A percentile compares a stretch with the other conserved stretches of the same genome.
phyloP scores from a whole-genome alignment of 2,797 vertebrate species.

The Fistularia commersonii region DNA sequence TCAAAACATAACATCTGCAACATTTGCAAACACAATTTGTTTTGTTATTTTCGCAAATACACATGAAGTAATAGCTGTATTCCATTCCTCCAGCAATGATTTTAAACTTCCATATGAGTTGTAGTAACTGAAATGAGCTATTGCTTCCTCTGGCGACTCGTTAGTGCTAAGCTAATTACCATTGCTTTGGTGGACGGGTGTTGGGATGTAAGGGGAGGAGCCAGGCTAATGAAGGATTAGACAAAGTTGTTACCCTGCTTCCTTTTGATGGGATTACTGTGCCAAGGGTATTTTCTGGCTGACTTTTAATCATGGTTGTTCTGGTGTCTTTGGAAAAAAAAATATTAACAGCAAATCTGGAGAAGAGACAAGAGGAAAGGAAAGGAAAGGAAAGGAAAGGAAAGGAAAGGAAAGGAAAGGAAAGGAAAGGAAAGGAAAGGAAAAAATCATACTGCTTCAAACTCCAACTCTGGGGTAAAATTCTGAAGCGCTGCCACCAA shows the following conservation, averaged over 20 bases:
- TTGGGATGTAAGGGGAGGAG: conserved; percentile 62
- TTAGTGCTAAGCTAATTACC: conserved; percentile 71
- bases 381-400: conserved; percentile 10
- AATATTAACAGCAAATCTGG: conserved; percentile 31
- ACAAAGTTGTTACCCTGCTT: conserved; percentile 67
- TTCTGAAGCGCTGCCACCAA: conserved; percentile 1
- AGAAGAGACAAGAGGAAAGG: conserved; percentile 5
- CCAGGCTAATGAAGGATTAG: conserved; percentile 73
- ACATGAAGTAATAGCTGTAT: not conserved
- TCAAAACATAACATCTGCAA: too few species aligned
- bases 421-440: conserved; percentile 5
- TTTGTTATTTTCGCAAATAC: too few species aligned
- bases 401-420: conserved; percentile 13
- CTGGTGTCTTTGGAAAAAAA: conserved; percentile 67
- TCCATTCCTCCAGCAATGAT: not conserved
- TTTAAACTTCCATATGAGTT: conserved; percentile 35
- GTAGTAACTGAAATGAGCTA: conserved; percentile 42
- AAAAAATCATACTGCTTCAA: not conserved
- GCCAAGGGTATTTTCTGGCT: conserved; percentile 46
- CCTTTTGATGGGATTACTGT: conserved; percentile 75
- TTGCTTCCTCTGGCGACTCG: conserved; percentile 63
- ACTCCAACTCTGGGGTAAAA: conserved; percentile 7
- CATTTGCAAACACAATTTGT: too few species aligned
- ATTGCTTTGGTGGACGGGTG: conserved; percentile 28
- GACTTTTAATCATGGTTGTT: conserved; percentile 65